Conservation (phyloP, 2,113 vertebrate genomes). For the Leptobrachium ailaonicum region DNA sequence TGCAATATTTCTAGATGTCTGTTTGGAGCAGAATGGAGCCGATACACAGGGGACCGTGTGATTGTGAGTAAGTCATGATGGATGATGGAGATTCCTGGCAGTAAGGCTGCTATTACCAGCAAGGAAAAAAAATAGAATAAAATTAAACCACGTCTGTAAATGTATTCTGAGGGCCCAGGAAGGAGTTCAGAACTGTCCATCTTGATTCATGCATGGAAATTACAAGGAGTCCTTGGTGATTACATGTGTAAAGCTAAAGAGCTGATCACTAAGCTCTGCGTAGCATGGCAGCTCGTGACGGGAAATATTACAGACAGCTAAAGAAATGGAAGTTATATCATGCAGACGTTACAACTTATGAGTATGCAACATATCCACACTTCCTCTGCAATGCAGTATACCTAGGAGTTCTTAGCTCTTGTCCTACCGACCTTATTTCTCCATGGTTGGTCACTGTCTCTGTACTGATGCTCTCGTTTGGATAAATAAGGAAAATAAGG, state of each 20-base stretch:
- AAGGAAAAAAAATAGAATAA: neutral
- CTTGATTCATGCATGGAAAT: constrained; percentile 1
- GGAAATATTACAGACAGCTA: too few species aligned
- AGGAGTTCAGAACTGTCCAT: constrained; percentile 30
- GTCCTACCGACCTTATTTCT: too few species aligned
- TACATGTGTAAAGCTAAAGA: neutral
- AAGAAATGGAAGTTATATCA: too few species aligned
- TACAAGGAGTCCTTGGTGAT: constrained; percentile 10
- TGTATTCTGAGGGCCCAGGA: constrained; percentile 6
- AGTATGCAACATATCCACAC: too few species aligned
- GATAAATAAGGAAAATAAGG: too few species aligned
- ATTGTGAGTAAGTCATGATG: constrained; percentile 21
- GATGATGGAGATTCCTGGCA: constrained; percentile 41
- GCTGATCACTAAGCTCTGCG: too few species aligned
- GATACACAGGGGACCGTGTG: constrained; percentile 16
- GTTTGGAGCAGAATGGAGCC: constrained; percentile 18
- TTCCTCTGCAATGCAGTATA: too few species aligned
- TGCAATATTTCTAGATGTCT: constrained; percentile 7
- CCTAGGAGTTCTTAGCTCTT: too few species aligned
- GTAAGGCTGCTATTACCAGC: constrained; percentile 20
- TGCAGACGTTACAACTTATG: too few species aligned
- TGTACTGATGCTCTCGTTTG: too few species aligned
- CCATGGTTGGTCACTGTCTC: too few species aligned
- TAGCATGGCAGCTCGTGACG: too few species aligned
- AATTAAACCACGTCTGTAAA: constrained; percentile 29